These are phyloP conservation scores for Oligia strigilis DNA, from an alignment of 2,888 invertebrate species.

Conservation along the genomic window DNA sequence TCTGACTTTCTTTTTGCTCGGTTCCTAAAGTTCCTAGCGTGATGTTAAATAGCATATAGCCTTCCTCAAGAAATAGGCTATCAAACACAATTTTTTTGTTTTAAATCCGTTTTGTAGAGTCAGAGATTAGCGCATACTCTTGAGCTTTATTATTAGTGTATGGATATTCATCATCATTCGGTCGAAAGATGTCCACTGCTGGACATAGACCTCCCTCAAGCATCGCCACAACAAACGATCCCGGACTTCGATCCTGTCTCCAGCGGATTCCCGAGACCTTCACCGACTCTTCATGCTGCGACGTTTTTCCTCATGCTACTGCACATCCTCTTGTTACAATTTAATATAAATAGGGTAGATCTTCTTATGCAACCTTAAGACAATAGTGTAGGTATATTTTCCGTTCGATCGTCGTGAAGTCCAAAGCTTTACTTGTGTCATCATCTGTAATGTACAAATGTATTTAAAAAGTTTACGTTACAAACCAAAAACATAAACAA, in stretches of 20 bases:
- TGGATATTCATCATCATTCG: no score
- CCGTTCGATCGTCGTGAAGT: neutral
- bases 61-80: no score
- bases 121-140: neutral
- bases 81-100: neutral
- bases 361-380: neutral
- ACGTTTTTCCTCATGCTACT: neutral
- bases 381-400: neutral
- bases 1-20: no score
- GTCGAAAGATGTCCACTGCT: no score
- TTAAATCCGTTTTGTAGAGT: neutral
- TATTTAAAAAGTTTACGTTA: slow-evolving; percentile 10
- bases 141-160: no score
- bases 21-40: no score
- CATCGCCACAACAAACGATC: neutral
- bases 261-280: neutral
- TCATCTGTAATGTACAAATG: neutral
- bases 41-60: no score
- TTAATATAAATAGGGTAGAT: neutral
- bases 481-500: slow-evolving; percentile 9
- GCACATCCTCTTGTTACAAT: no score
- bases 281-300: neutral
- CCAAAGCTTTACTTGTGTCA: neutral
- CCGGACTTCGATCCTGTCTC: neutral
- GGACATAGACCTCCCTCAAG: no score